Base-by-base conservation (phyloP, 2,888 invertebrate species). In the Lysandra coridon region DNA sequence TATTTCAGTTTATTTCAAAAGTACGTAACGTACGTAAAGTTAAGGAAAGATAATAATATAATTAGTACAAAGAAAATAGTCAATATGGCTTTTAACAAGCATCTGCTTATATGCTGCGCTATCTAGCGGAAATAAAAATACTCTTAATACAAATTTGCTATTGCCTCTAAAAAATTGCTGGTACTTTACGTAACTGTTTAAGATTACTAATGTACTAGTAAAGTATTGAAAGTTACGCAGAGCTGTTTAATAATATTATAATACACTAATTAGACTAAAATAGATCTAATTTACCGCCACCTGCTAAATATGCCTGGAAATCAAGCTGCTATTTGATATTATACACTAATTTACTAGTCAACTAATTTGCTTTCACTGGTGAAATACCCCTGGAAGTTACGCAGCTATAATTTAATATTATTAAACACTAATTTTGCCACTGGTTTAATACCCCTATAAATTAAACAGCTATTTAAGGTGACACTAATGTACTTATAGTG, bases 291-390 rank as follows among this genome's bases (percentile, higher is more conserved):
- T 12, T 49, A 12, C 49, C 44, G 44, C 44, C 10, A 44, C 10
- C 7, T 44, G 44, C 12, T 10, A 49, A 49, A 12, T 44, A 44
- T 44, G 10, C 44, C 49, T 49, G 10, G 10, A 49, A 2, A 2
- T 49, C 0, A 49, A 49, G 49, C 49, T 49, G 49, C 49, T 81
- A 78, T 78, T 82, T 81, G 14, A 62, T 23, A 23, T 2, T 7
- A 12, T 14, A 14, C 53, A 57, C 57, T 17, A 57, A 57, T 57
- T 57, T 57, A 49, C 10, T 49, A 49, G 49, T 49, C 0, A 49
- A 49, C 49, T 49, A 10, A 49, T 49, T 12, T 49, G 3, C 10
- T 4, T 0, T 17, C 57, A 57, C 12, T 57, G 57, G 17, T 57
- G 14, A 12, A 57, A 17, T 57, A 57, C 57, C 57, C 17, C 4